Evolutionary conservation across 1,140 invertebrate species (phyloP).

Genomic region (Papilio polyxenes): DNA sequence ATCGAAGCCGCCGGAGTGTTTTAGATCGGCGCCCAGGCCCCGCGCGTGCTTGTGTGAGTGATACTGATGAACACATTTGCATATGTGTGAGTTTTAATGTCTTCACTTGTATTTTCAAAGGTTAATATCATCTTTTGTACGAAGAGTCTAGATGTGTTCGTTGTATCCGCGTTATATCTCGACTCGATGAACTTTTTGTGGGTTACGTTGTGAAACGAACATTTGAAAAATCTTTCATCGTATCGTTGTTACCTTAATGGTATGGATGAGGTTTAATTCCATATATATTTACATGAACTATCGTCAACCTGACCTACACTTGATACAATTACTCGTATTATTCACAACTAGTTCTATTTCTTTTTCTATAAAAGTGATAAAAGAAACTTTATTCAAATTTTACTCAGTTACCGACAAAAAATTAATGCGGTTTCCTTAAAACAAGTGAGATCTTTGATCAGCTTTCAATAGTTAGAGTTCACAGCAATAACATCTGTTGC

Average conservation of each 20-base stretch:
- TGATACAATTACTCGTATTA: too few relatives aligned
- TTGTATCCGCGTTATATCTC: conserved; percentile 10
- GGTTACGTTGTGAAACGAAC: not conserved
- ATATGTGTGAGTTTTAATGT: conserved; percentile 46
- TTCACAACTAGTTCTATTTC: too few relatives aligned
- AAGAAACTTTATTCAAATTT: too few relatives aligned
- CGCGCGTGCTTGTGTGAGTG: conserved; percentile 38
- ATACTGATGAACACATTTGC: conserved; percentile 36
- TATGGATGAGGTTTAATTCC: not conserved
- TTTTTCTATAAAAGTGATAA: too few relatives aligned
- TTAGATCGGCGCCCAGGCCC: conserved; percentile 71
- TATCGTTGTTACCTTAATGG: not conserved
- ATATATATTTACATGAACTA: too few relatives aligned
- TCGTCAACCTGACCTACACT: too few relatives aligned
- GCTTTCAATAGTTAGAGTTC: too few relatives aligned
- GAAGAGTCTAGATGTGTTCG: conserved; percentile 28
- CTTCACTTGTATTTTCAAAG: conserved; percentile 46
- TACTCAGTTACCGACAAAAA: too few relatives aligned
- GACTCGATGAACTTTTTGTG: conserved; percentile 21
- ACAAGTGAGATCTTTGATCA: too few relatives aligned
- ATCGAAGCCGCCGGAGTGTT: conserved; percentile 63
- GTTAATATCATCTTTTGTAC: conserved; percentile 36
- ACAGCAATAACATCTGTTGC: too few relatives aligned
- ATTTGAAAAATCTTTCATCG: not conserved
- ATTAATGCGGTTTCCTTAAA: too few relatives aligned